Evolutionary conservation across 2,113 vertebrate genomes (phyloP), one percentile per base, ranked within the genome.

Genomic region (Myanophis thanlyinensis): DNA sequence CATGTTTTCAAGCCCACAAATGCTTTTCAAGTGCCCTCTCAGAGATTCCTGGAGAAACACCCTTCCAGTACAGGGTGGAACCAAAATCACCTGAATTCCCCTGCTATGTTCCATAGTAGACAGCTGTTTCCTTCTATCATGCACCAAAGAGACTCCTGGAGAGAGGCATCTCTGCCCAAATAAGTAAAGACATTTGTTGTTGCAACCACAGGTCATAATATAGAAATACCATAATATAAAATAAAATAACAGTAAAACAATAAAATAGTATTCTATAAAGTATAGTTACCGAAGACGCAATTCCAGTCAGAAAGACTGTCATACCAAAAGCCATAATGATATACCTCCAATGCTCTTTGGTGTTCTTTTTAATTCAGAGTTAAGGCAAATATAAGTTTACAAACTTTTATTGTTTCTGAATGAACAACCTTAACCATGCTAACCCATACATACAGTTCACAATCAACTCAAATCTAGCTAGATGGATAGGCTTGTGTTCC

Each of bases 91-190:
- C 92, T 62, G 51, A 20, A 90, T 96, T 93, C 40, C 93, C 25
- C 54, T 73, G 54, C 96, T 90, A 94, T 86, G 86, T 90, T 91
- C 46, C 47, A 62, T 67, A 85, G 86, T 88, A 52, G n/a, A n/a
- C 59, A 94, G 92, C 93, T 96, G 88, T 95, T 96, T 94, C 90
- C 93, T 95, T 94, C 54, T 18, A 56, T 93, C 94, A 27, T 27
- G 35, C 0, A 0, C 25, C 44, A 87, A 93, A 95, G 88, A 86
- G 92, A 13, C 20, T 56, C 90, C 88, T 91, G 49, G 91, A 90
- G 85, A 90, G 89, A 85, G 30, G 40, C 53, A 49, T 49, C 52
- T 94, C 89, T 93, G 53, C 90, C 46, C 6, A 30, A 89, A 25
- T 67, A 18, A 67, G 12, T 35, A 67, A 67, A 67, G 30, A 67